Evolutionary conservation across 30 jellyfish, hydroid and myxozoan genomes (phyloP), one percentile per base, ranked within the genome.

Genomic region (Clytia hemisphaerica): DNA sequence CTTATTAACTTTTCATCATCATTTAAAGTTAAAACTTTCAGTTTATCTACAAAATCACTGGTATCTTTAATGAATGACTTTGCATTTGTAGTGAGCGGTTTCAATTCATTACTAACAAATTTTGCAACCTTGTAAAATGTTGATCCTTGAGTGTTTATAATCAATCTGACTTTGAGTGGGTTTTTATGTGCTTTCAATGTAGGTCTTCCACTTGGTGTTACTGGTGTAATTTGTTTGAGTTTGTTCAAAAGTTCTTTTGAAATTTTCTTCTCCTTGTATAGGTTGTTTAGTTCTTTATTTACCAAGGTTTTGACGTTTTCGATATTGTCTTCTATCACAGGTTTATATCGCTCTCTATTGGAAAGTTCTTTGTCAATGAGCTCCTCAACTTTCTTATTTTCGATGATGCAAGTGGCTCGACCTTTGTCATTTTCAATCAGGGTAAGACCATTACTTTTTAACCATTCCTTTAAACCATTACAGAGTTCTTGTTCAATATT

Each of bases 151-250:
- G 69, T 55, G 31, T 55, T 3, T 55, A 55, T 55, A 19, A 55
- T 55, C 24, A 55, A 42, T 55, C 69, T 55, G 54, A 55, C 69
- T 55, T 55, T 55, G 25, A 55, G 31, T 32, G 69, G 69, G 31
- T 55, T 55, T 55, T 55, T 55, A 32, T 55, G 69, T 21, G 69
- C 14, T 32, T 55, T 55, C 29, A 55, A 55, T 15, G 69, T 19
- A 19, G 69, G 69, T 55, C 69, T 55, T 16, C 42, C 69, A 24
- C 10, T 27, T 21, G 69, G 69, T 27, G 69, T 55, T 19, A 24
- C 15, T 28, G 69, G 53, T 15, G 69, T 55, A 32, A 55, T 55
- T 55, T 55, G 69, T 55, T 55, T 3, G 15, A 55, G 40, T 4
- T 55, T 24, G 24, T 55, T 55, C 24, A 55, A 19, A 19, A 19